Percentiles rank a stretch among this genome's conserved stretches.
Evolutionary conservation across 2,797 vertebrate genomes (phyloP).

Genomic region (Arctocebus calabarensis): DNA sequence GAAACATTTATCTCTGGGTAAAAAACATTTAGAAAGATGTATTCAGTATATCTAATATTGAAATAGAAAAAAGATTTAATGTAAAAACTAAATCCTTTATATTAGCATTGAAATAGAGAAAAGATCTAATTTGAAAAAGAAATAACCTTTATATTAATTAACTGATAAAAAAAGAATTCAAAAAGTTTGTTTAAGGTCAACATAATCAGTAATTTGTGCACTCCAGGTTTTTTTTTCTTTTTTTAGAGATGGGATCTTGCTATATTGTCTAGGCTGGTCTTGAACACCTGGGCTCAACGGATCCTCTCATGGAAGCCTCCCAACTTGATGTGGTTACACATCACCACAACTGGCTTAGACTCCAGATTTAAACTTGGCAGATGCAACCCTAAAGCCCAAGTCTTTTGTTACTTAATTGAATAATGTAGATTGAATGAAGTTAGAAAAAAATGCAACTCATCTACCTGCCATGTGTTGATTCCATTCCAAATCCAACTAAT

Average conservation of each 20-base stretch:
- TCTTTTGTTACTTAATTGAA: constrained; percentile 21
- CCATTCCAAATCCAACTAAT: not conserved
- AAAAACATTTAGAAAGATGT: too few species aligned
- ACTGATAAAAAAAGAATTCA: too few species aligned
- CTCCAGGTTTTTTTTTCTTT: not conserved
- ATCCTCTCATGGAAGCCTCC: not conserved
- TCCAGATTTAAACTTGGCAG: not conserved
- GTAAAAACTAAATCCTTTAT: too few species aligned
- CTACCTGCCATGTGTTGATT: not conserved
- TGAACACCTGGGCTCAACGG: not conserved
- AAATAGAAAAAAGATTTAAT: too few species aligned
- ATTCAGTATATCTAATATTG: too few species aligned
- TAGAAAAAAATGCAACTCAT: not conserved
- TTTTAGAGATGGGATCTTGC: not conserved
- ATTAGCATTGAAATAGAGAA: too few species aligned
- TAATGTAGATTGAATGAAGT: not conserved
- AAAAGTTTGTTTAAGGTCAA: not conserved
- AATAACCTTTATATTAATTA: too few species aligned
- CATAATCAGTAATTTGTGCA: not conserved
- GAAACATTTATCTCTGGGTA: too few species aligned
- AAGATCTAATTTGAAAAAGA: too few species aligned
- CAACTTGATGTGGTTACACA: not conserved
- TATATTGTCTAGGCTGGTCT: not conserved
- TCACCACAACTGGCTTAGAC: not conserved
- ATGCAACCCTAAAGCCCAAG: not conserved